Evolutionary conservation across 2,113 vertebrate genomes (phyloP).

Genomic region (Passer montanus): DNA sequence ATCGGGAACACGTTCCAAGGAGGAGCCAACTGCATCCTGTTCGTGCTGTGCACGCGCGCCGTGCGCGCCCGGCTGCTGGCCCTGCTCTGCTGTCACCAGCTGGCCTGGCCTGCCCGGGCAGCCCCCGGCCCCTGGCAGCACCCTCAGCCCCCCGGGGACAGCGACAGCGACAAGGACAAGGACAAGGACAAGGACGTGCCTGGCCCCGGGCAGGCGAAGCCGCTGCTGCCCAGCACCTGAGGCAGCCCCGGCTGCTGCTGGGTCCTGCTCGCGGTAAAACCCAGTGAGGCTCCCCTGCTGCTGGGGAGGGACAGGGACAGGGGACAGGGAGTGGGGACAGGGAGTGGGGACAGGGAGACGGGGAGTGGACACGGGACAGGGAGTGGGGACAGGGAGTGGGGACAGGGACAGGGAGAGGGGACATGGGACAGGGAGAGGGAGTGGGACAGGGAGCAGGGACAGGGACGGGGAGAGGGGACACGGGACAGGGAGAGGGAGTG

Average conservation of each 20-base stretch:
- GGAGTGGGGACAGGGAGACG: no score
- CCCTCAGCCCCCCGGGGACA: not conserved
- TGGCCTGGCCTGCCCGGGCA: not conserved
- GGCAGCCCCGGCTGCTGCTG: not conserved
- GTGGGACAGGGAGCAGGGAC: no score
- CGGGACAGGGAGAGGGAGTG: no score
- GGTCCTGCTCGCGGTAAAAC: not conserved
- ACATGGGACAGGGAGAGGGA: no score
- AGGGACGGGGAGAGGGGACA: no score
- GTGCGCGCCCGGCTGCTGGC: conserved; percentile 79
- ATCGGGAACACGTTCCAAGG: conserved; percentile 96
- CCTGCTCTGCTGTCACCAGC: conserved; percentile 60
- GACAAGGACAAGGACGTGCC: not conserved
- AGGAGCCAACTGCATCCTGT: conserved; percentile 95
- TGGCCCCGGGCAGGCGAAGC: not conserved
- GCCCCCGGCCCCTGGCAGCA: not conserved
- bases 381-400: no score
- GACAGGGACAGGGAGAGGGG: no score
- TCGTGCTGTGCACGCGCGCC: conserved; percentile 83
- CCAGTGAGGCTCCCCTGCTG: not conserved
- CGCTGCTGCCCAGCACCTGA: conserved; percentile 53
- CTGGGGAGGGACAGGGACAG: no score
- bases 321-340: no score
- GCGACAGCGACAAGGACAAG: not conserved
- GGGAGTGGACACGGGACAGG: no score